A percentile compares a stretch with the other conserved stretches of the same genome.
These are phyloP conservation scores for Maccullochella peelii DNA, from an alignment of 2,113 vertebrate genomes.

Conservation along the genomic window DNA sequence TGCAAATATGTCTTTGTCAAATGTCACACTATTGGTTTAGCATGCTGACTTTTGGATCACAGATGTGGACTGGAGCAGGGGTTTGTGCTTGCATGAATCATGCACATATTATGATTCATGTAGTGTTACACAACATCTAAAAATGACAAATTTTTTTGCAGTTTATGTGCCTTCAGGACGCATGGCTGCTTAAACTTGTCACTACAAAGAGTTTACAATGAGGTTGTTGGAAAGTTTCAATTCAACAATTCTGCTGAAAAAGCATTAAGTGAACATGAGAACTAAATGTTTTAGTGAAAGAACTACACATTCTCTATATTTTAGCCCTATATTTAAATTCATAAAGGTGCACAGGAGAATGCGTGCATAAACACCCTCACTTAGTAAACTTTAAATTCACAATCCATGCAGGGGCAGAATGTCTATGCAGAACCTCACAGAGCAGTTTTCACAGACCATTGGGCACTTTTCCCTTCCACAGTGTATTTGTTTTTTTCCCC, in stretches of 20 bases:
- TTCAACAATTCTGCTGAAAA: not conserved
- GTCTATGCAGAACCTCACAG: not conserved
- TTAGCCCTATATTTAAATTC: not conserved
- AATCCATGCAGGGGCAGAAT: not conserved
- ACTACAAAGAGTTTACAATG: not conserved
- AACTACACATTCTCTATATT: not conserved
- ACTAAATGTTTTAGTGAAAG: not conserved
- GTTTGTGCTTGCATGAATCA: conserved; percentile 10
- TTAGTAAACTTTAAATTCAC: conserved; percentile 1
- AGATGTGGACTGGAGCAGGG: not conserved
- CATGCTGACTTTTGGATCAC: not conserved
- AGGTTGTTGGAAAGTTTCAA: not conserved
- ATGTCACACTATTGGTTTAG: not conserved
- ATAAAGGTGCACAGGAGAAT: not conserved
- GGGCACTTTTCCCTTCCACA: not conserved
- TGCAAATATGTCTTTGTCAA: not conserved
- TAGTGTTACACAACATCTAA: not conserved
- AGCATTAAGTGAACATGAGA: not conserved
- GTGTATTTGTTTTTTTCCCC: not conserved
- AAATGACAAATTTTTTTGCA: not conserved
- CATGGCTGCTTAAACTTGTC: not conserved
- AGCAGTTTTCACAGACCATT: not conserved
- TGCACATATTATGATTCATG: not conserved
- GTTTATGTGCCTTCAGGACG: not conserved
- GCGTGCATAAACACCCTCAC: not conserved